phyloP scores from a whole-genome alignment of 2,113 vertebrate genomes.

The Lontra canadensis region DNA sequence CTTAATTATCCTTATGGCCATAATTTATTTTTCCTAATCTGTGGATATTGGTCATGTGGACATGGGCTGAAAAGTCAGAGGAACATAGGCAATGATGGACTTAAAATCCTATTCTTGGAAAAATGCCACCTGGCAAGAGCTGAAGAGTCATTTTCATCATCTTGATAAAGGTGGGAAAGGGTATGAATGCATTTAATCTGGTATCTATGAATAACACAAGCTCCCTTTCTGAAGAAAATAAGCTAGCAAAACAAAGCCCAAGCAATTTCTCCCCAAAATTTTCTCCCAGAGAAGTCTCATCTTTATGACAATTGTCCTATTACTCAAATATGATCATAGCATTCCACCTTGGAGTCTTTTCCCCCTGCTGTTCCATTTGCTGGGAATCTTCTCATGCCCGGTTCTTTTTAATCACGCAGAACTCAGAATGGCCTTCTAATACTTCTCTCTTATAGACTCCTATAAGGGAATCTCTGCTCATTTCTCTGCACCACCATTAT shows the following conservation, averaged over 20 bases:
- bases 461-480: neutral
- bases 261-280: neutral
- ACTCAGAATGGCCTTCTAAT: neutral
- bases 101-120: neutral
- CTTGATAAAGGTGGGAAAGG: neutral
- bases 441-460: neutral
- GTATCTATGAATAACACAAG: neutral
- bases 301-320: neutral
- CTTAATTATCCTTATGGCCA: neutral
- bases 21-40: neutral
- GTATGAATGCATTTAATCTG: neutral
- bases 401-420: neutral
- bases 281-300: neutral
- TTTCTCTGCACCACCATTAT: neutral
- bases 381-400: neutral
- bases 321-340: neutral
- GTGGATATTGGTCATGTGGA: neutral
- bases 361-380: neutral
- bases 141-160: neutral
- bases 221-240: neutral
- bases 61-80: neutral
- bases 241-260: neutral
- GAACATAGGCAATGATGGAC: neutral
- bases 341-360: neutral
- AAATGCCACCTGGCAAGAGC: neutral